Percentiles rank a stretch among this genome's conserved stretches.
phyloP scores from a whole-genome alignment of 2,113 vertebrate genomes.

The Tricholaema leucomelas region DNA sequence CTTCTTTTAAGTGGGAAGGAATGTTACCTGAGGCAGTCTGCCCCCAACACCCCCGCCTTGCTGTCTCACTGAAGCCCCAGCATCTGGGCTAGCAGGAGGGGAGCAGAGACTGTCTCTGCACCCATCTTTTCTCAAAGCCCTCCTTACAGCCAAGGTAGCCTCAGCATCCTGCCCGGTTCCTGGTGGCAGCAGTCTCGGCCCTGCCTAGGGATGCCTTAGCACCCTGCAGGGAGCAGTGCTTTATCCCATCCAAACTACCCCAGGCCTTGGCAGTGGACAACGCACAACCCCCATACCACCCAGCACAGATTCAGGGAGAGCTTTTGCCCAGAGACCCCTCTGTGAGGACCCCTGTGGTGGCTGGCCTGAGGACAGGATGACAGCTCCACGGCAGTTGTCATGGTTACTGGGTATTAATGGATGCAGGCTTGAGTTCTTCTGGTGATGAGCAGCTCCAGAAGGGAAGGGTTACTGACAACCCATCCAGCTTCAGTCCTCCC shows the following conservation, averaged over 20 bases:
- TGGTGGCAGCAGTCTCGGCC: background rate
- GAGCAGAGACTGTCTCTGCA: background rate
- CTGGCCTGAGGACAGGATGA: conserved; percentile 51
- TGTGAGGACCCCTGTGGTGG: background rate
- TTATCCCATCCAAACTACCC: background rate
- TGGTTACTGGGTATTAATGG: conserved; percentile 48
- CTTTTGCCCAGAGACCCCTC: background rate
- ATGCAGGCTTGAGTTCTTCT: background rate
- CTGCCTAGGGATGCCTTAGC: background rate
- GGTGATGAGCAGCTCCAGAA: background rate
- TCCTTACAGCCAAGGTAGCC: background rate
- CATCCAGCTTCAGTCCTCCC: background rate
- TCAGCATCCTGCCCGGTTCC: background rate
- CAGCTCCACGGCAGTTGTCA: conserved; percentile 40
- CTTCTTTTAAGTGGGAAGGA: conserved; percentile 64
- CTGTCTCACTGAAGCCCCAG: conserved; percentile 21
- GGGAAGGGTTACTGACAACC: background rate
- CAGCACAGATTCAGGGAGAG: background rate
- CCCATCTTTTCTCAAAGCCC: background rate
- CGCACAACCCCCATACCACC: background rate
- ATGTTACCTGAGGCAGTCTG: conserved; percentile 65
- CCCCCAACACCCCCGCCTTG: conserved; percentile 1
- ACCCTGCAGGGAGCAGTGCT: fast-evolving
- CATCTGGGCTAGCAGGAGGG: background rate
- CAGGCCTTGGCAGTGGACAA: fast-evolving